A percentile compares a stretch with the other conserved stretches of the same genome.
phyloP scores from a whole-genome alignment of 2,797 vertebrate species.

The Ciconia nigra region DNA sequence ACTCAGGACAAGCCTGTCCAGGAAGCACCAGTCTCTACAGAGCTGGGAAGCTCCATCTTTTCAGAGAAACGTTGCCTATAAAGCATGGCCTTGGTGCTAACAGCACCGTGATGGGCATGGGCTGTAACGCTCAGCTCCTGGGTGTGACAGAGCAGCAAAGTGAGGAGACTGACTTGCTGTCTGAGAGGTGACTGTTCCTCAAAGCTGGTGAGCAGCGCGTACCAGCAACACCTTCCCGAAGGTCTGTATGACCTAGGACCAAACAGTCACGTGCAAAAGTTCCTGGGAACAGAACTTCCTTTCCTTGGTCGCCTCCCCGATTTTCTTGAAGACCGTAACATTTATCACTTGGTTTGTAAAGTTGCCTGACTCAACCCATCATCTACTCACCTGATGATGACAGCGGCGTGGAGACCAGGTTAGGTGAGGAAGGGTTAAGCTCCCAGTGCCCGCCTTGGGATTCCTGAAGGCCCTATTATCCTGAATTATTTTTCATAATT shows the following conservation, averaged over 20 bases:
- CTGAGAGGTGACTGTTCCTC: not conserved
- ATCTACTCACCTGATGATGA: conserved; percentile 32
- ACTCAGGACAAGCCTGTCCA: not conserved
- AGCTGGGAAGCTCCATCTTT: not conserved
- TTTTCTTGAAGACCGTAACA: not conserved
- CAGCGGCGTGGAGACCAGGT: not conserved
- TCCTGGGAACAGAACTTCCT: not conserved
- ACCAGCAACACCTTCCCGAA: not conserved
- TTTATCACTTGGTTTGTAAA: not conserved
- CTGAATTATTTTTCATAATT: conserved; percentile 75
- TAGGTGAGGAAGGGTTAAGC: conserved; percentile 65
- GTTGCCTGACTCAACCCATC: not conserved
- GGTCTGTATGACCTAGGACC: not conserved
- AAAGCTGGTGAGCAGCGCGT: not conserved
- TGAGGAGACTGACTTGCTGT: not conserved
- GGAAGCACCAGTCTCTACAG: not conserved
- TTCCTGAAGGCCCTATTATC: conserved; percentile 74
- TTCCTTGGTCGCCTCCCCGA: rapidly evolving
- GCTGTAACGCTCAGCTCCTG: not conserved
- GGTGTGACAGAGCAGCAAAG: not conserved
- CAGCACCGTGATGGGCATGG: rapidly evolving
- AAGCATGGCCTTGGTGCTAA: not conserved
- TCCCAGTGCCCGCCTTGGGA: conserved; percentile 53
- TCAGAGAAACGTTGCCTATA: not conserved
- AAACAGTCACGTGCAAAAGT: not conserved